These are phyloP conservation scores for Phytoseiulus persimilis DNA, from an alignment of 2,888 invertebrate genomes.

Conservation along the genomic window DNA sequence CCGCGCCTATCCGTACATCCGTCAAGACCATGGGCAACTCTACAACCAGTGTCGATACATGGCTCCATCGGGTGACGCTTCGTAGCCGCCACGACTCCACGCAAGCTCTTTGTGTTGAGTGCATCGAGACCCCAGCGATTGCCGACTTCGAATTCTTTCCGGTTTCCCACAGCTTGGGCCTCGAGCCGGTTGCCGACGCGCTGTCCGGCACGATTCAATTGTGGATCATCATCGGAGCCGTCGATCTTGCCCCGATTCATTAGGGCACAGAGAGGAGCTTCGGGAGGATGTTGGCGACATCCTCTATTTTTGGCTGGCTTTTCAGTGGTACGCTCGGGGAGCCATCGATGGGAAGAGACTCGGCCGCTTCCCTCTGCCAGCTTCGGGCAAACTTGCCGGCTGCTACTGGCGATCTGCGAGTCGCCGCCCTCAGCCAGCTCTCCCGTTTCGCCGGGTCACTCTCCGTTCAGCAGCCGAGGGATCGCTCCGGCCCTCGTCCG, in stretches of 20 bases:
- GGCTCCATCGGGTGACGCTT: background rate
- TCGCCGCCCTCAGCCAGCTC: too few species aligned
- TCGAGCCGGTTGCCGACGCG: background rate
- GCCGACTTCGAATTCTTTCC: background rate
- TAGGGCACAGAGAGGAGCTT: background rate
- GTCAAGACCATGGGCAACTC: background rate
- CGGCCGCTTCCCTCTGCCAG: background rate
- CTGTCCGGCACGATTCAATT: background rate
- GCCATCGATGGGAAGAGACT: background rate
- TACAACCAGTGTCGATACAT: background rate
- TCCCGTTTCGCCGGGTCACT: too few species aligned
- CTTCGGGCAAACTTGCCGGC: background rate
- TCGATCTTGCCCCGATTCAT: background rate
- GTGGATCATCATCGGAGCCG: background rate
- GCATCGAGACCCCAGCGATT: background rate
- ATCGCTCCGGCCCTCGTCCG: too few species aligned
- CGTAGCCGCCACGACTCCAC: background rate
- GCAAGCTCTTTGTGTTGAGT: background rate
- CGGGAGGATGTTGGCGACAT: background rate
- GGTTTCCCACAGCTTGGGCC: background rate
- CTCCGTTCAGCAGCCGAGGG: too few species aligned
- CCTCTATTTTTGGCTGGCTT: background rate
- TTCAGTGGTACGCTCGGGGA: background rate
- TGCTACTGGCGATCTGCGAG: background rate
- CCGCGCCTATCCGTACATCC: background rate